A percentile compares a stretch with the other conserved stretches of the same genome.
These are phyloP conservation scores for Leptinotarsa texana DNA, from an alignment of 1,140 invertebrate species.

Conservation along the genomic window DNA sequence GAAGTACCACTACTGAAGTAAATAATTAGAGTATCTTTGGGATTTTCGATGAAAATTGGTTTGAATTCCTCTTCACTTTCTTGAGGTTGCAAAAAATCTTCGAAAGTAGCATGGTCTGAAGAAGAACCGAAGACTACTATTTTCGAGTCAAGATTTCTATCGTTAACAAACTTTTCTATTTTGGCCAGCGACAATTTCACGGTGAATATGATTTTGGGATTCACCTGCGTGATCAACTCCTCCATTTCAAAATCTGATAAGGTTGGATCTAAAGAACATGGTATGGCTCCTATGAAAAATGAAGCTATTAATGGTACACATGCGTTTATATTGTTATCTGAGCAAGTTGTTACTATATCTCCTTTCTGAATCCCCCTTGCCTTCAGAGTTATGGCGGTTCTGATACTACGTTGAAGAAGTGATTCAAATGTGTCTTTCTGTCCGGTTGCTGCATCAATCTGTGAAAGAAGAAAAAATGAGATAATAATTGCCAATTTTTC, in stretches of 20 bases:
- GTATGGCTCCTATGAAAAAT: constrained; percentile 44
- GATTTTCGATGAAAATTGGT: constrained; percentile 38
- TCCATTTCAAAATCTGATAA: constrained; percentile 36
- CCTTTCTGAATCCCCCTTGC: constrained; percentile 47
- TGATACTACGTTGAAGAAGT: constrained; percentile 45
- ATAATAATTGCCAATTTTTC: no score
- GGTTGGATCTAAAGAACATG: constrained; percentile 38
- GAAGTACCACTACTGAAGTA: constrained; percentile 76
- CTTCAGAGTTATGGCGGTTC: constrained; percentile 49
- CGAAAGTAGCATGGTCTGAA: constrained; percentile 15
- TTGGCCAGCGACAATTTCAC: constrained; percentile 29
- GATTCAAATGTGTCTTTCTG: constrained; percentile 50
- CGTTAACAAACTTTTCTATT: constrained; percentile 35
- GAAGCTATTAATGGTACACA: constrained; percentile 51
- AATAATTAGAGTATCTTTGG: constrained; percentile 53
- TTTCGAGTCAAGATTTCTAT: constrained; percentile 26
- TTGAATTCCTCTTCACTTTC: constrained; percentile 35
- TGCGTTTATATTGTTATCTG: constrained; percentile 51
- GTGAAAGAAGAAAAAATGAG: no score
- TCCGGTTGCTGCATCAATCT: constrained; percentile 55
- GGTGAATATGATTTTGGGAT: constrained; percentile 40
- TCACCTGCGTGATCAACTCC: constrained; percentile 36
- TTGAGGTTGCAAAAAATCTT: constrained; percentile 26
- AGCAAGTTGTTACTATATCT: constrained; percentile 54
- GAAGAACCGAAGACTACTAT: constrained; percentile 41